Conservation (phyloP, 2,797 vertebrate genomes). For the Arrhamphus sclerolepis region DNA sequence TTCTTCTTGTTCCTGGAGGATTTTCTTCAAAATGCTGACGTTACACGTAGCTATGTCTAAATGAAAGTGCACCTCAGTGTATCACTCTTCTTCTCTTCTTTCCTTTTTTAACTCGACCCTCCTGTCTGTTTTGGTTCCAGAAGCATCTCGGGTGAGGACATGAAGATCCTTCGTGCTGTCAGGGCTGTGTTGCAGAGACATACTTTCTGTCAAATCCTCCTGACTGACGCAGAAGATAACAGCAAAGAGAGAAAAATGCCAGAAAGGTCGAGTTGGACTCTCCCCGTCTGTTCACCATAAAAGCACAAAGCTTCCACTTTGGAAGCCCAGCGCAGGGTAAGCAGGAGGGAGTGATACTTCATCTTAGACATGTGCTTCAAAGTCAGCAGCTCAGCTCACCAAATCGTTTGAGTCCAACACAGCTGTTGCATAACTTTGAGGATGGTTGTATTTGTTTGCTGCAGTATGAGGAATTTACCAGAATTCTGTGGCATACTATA, state of each 20-base stretch:
- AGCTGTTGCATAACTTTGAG: conserved; percentile 14
- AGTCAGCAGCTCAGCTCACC: conserved; percentile 4
- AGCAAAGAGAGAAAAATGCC: conserved; percentile 56
- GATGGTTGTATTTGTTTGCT: conserved; percentile 35
- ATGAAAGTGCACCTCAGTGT: no score
- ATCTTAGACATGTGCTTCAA: conserved; percentile 11
- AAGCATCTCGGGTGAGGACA: not conserved
- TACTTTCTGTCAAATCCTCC: conserved; percentile 23
- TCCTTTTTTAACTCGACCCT: not conserved
- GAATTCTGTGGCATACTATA: conserved; percentile 11
- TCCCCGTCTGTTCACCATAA: conserved; percentile 41
- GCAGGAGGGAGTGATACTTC: conserved; percentile 7
- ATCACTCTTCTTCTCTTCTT: no score
- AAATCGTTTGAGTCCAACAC: conserved; percentile 16
- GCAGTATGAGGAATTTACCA: conserved; percentile 52
- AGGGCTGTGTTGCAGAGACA: conserved; percentile 9
- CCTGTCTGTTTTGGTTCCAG: not conserved
- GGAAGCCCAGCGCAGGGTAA: conserved; percentile 13
- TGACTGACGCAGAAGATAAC: conserved; percentile 35
- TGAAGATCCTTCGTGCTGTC: not conserved
- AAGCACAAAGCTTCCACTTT: conserved; percentile 48
- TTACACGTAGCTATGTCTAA: no score
- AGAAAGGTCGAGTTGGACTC: conserved; percentile 36
- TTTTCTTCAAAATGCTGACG: no score
- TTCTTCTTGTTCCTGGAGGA: no score